Percentiles rank a stretch among this genome's conserved stretches.
phyloP scores from a whole-genome alignment of 2,797 vertebrate genomes.

The Amblyopsis hoosieri region DNA sequence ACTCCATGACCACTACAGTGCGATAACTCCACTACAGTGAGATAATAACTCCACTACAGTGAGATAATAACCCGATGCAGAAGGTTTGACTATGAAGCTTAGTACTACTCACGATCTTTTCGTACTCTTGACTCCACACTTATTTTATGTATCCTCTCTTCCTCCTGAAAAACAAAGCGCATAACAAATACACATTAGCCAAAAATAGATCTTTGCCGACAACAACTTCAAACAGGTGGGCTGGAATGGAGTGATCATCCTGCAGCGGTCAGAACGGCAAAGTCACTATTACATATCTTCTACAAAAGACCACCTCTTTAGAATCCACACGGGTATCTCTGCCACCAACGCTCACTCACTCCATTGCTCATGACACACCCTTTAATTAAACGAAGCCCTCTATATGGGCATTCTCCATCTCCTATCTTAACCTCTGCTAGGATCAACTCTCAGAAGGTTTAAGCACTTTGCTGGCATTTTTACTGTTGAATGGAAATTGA shows the following conservation, averaged over 20 bases:
- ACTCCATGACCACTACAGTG: neutral
- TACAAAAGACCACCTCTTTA: no score
- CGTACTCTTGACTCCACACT: slow-evolving; percentile 87
- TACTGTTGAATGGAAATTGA: no score
- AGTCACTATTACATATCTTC: no score
- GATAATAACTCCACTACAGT: neutral
- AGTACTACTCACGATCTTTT: slow-evolving; percentile 88
- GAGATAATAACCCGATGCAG: neutral
- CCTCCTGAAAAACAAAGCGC: slow-evolving; percentile 77
- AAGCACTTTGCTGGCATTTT: no score
- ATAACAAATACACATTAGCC: neutral
- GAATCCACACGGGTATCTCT: no score
- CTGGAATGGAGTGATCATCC: neutral
- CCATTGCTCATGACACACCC: no score
- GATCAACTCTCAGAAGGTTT: no score
- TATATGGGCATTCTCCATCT: no score
- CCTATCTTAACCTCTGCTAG: no score
- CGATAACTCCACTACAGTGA: neutral
- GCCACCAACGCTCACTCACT: no score
- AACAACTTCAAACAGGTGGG: neutral
- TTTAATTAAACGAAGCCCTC: no score
- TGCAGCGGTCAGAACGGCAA: no score
- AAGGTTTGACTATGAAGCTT: neutral
- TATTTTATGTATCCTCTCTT: slow-evolving; percentile 87
- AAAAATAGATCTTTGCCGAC: neutral